Conservation (phyloP, 2,797 vertebrate species). For the Anabacerthia variegaticeps region DNA sequence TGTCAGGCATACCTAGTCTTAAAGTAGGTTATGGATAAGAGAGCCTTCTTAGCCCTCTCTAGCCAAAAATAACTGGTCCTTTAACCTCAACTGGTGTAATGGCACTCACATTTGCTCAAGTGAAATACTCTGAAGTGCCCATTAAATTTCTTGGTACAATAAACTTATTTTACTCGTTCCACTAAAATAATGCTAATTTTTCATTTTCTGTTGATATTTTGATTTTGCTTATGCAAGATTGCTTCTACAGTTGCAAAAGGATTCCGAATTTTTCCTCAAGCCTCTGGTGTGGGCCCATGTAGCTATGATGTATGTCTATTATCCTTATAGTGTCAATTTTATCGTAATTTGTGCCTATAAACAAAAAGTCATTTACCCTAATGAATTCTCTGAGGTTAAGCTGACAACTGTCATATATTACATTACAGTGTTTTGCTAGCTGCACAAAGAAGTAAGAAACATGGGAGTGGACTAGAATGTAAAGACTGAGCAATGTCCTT, state of each 20-base stretch:
- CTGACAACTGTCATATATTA: not conserved
- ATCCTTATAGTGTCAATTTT: not conserved
- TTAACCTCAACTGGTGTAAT: accelerated
- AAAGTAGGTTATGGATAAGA: not conserved
- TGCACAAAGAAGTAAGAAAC: not conserved
- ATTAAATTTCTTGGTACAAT: not conserved
- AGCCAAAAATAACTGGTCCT: not conserved
- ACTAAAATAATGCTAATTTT: not conserved
- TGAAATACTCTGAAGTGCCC: not conserved
- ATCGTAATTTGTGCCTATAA: not conserved
- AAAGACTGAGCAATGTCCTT: not conserved
- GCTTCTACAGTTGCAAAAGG: not conserved
- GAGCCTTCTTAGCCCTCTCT: not conserved
- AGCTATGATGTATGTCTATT: not conserved
- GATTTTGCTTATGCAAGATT: not conserved
- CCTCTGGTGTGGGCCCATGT: not conserved
- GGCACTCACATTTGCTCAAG: not conserved
- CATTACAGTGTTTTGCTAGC: not conserved
- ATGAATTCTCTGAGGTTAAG: not conserved
- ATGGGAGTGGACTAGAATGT: not conserved
- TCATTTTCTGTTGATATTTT: not conserved
- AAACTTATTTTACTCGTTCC: not conserved
- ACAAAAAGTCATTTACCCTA: not conserved
- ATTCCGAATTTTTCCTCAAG: not conserved
- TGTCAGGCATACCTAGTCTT: not conserved